Percentiles rank a stretch among this genome's conserved stretches.
These are phyloP conservation scores for Macropis europaea DNA, from an alignment of 2,888 invertebrate species.

Conservation along the genomic window DNA sequence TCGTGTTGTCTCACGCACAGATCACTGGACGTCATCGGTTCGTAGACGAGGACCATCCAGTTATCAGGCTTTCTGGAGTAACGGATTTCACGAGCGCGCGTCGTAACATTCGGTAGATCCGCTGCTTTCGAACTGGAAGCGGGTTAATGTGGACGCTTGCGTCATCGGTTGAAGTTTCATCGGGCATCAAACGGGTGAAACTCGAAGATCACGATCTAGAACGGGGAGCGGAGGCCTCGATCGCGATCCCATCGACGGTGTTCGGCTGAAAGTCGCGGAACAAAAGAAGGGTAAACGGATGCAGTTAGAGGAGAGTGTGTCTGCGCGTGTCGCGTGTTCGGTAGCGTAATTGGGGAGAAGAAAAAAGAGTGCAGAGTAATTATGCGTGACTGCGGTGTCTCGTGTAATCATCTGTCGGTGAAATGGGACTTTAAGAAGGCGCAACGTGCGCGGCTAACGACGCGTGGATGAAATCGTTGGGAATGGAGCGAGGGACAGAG, in stretches of 20 bases:
- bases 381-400: neutral
- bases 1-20: too few species aligned
- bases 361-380: neutral
- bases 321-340: neutral
- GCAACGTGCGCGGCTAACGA: conserved; percentile 30
- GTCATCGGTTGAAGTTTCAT: conserved; percentile 1
- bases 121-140: neutral
- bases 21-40: too few species aligned
- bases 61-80: neutral
- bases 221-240: neutral
- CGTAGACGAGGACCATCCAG: neutral
- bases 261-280: neutral
- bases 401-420: neutral
- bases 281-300: neutral
- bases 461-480: conserved; percentile 25
- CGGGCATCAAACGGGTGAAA: conserved; percentile 5
- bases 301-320: neutral
- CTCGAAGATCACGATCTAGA: neutral
- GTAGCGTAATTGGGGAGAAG: neutral
- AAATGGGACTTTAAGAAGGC: conserved; percentile 1
- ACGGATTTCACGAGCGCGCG: neutral
- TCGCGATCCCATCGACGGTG: neutral
- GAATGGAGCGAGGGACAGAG: neutral
- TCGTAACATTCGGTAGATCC: neutral
- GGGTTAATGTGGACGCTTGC: conserved; percentile 22